Evolutionary conservation across 2,888 invertebrate genomes (phyloP).

Genomic region (Cantharis nigra): DNA sequence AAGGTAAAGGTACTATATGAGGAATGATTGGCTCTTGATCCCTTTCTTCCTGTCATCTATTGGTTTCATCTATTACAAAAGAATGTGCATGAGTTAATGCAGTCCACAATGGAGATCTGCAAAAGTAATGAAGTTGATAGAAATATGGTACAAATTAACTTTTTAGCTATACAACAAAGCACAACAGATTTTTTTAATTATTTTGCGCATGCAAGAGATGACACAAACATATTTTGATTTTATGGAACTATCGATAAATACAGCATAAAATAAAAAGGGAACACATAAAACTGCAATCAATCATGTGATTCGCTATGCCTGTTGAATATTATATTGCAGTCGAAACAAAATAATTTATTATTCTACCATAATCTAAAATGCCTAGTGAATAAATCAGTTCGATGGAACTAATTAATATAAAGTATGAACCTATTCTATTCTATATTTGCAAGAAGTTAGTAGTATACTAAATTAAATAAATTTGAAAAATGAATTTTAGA

Average conservation of each 20-base stretch:
- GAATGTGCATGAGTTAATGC: conserved; percentile 76
- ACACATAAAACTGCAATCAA: not conserved
- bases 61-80: conserved; percentile 44
- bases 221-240: not conserved
- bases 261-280: not conserved
- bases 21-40: conserved; percentile 48
- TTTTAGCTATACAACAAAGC: not conserved
- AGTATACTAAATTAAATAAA: not conserved
- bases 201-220: not conserved
- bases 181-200: not conserved
- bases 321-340: not conserved
- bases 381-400: not conserved
- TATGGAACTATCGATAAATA: not conserved
- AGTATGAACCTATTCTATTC: not conserved
- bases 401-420: not conserved
- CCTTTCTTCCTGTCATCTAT: conserved; percentile 48
- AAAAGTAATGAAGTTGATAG: conserved; percentile 24
- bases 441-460: not conserved
- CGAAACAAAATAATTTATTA: not conserved
- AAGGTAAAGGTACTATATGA: conserved; percentile 50
- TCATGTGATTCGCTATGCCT: not conserved
- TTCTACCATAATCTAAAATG: not conserved
- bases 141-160: not conserved
- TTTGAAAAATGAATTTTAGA: not conserved
- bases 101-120: conserved; percentile 81